These are phyloP conservation scores for Naja naja DNA, from an alignment of 2,113 vertebrate genomes.

Conservation along the genomic window DNA sequence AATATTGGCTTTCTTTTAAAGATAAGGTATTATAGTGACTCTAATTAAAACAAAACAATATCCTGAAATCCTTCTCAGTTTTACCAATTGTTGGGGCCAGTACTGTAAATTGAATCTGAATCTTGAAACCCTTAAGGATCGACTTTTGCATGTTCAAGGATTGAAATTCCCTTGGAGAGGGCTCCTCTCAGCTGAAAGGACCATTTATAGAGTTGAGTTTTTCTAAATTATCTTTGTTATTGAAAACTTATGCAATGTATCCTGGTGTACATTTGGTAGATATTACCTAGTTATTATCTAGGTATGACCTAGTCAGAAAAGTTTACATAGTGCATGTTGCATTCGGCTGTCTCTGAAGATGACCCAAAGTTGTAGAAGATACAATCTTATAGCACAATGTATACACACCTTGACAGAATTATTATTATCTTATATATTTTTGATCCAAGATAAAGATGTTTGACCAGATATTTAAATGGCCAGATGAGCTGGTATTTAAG, in stretches of 20 bases:
- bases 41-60: not conserved
- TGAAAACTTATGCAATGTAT: not conserved
- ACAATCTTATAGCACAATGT: not conserved
- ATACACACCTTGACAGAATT: not conserved
- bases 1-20: not conserved
- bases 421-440: not conserved
- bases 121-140: not conserved
- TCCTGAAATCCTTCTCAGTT: not conserved
- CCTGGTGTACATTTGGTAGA: not conserved
- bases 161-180: not conserved
- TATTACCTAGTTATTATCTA: not conserved
- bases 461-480: not conserved
- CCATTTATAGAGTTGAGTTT: not conserved
- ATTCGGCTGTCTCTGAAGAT: not conserved
- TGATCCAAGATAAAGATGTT: not conserved
- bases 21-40: not conserved
- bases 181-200: not conserved
- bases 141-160: not conserved
- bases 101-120: not conserved
- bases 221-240: not conserved
- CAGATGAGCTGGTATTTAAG: not conserved
- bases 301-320: not conserved
- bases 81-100: not conserved
- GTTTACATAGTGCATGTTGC: not conserved
- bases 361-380: not conserved